Conservation (phyloP, 2,797 vertebrate species). For the Naso thynnoides region DNA sequence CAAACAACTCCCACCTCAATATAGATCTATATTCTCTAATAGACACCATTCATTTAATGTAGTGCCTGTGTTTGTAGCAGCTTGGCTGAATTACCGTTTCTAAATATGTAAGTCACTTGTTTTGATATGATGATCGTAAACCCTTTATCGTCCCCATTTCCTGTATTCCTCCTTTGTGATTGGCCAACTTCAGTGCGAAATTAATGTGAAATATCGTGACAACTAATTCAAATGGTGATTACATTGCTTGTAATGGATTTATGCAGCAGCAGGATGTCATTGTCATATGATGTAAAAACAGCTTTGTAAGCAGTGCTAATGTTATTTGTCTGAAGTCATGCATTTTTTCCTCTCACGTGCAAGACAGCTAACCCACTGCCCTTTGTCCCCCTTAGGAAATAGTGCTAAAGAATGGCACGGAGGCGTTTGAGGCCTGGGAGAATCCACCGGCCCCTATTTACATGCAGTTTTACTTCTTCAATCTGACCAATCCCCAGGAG, state of each 20-base stretch:
- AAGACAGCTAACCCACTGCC: conserved; percentile 15
- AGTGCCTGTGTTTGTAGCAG: no score
- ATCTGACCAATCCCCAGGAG: conserved; percentile 92
- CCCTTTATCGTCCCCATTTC: neutral
- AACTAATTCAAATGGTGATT: neutral
- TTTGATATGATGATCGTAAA: no score
- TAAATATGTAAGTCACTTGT: no score
- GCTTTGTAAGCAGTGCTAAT: conserved; percentile 32
- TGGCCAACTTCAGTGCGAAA: neutral
- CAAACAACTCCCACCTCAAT: neutral
- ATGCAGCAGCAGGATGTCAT: neutral
- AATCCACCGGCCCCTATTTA: conserved; percentile 92
- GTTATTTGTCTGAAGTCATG: neutral
- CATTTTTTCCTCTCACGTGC: neutral
- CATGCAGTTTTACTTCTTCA: conserved; percentile 98
- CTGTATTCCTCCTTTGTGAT: neutral
- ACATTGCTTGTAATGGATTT: neutral
- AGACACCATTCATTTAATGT: no score
- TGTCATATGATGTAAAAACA: conserved; percentile 42
- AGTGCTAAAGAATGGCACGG: conserved; percentile 90
- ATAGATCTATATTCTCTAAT: no score
- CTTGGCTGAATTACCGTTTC: no score
- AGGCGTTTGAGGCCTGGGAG: conserved; percentile 90
- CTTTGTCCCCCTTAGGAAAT: conserved; percentile 83
- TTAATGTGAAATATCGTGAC: neutral